phyloP scores from a whole-genome alignment of 1,140 invertebrate genomes.

The Zophobas morio region DNA sequence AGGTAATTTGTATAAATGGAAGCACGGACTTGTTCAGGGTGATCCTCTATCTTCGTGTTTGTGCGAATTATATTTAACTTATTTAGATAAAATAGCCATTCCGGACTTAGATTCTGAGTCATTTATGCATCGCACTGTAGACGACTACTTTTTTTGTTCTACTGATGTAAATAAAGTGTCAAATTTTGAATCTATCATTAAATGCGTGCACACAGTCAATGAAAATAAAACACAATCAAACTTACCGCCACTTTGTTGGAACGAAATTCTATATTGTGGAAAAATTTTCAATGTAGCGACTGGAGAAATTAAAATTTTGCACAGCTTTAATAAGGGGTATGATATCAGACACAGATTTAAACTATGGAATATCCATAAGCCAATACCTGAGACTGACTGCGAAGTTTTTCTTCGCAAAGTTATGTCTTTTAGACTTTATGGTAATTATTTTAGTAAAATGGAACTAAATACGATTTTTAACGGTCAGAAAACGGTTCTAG shows the following conservation, averaged over 20 bases:
- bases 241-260: neutral
- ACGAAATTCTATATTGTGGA: constrained; percentile 6
- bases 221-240: neutral
- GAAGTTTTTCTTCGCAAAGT: neutral
- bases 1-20: neutral
- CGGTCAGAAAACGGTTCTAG: neutral
- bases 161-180: neutral
- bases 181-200: neutral
- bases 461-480: constrained; percentile 11
- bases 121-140: neutral
- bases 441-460: constrained; percentile 3
- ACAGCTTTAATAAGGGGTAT: neutral
- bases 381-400: neutral
- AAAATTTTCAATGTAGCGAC: constrained; percentile 3
- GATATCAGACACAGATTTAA: neutral
- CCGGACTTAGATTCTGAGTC: neutral
- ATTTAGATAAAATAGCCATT: neutral
- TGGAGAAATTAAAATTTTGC: neutral
- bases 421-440: neutral
- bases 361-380: neutral
- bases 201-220: neutral
- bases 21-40: neutral
- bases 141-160: constrained; percentile 7
- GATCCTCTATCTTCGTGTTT: neutral
- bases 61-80: neutral